A percentile compares a stretch with the other conserved stretches of the same genome.
Evolutionary conservation across 2,113 vertebrate genomes (phyloP).

Genomic region (Maccullochella peelii): DNA sequence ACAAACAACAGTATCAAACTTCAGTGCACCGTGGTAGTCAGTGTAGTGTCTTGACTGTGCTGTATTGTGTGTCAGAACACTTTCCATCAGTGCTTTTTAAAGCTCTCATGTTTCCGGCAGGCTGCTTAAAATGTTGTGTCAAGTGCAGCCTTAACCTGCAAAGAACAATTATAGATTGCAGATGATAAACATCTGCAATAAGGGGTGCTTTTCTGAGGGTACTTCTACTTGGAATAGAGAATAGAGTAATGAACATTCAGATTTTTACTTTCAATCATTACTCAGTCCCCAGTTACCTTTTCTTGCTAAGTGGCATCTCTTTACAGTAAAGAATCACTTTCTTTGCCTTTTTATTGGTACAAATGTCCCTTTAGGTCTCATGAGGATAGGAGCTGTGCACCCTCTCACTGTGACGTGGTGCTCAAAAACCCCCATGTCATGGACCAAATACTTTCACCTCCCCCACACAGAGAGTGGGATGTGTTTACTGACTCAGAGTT

Average conservation of each 20-base stretch:
- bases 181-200: background rate
- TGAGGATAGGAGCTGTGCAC: constrained; percentile 4
- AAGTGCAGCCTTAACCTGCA: background rate
- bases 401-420: constrained; percentile 18
- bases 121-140: background rate
- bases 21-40: constrained; percentile 7
- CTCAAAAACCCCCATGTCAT: constrained; percentile 47
- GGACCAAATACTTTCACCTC: constrained; percentile 55
- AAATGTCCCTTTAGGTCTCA: constrained; percentile 22
- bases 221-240: constrained; percentile 1
- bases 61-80: constrained; percentile 26
- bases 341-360: constrained; percentile 16
- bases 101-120: background rate
- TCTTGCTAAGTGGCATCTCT: background rate
- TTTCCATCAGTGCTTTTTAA: constrained; percentile 27
- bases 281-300: constrained; percentile 37
- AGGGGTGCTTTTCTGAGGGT: background rate
- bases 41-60: background rate
- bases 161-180: background rate
- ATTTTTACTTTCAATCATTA: constrained; percentile 12
- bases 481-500: constrained; percentile 59
- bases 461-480: constrained; percentile 59
- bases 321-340: constrained; percentile 33
- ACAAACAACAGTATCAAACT: constrained; percentile 31
- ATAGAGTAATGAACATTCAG: background rate